Conservation (phyloP, 2,888 invertebrate species). For the Merodon equestris region DNA sequence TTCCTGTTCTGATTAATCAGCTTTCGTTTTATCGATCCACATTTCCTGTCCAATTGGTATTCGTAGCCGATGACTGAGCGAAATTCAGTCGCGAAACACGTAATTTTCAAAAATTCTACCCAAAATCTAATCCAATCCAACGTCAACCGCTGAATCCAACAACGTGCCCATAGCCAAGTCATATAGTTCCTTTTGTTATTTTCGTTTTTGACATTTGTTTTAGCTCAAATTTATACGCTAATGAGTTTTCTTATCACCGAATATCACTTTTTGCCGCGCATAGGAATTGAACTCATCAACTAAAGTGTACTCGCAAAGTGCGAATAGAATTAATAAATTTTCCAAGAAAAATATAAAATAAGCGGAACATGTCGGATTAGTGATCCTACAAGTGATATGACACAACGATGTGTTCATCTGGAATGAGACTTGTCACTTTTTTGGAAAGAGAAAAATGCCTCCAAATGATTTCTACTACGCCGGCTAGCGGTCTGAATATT, state of each 20-base stretch:
- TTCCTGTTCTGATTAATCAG: constrained; percentile 21
- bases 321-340: constrained; percentile 62
- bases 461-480: constrained; percentile 41
- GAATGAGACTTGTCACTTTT: constrained; percentile 54
- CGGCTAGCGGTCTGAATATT: constrained; percentile 42
- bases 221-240: constrained; percentile 67
- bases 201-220: constrained; percentile 26
- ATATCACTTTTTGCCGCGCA: constrained; percentile 39
- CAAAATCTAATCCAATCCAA: no score
- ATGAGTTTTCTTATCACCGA: constrained; percentile 63
- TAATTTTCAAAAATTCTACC: constrained; percentile 11
- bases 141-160: no score
- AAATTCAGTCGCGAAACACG: constrained; percentile 47
- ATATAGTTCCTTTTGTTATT: neutral
- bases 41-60: constrained; percentile 54
- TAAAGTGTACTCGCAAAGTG: constrained; percentile 55
- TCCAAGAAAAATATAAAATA: constrained; percentile 27
- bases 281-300: constrained; percentile 46
- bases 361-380: constrained; percentile 49
- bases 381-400: constrained; percentile 62
- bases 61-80: constrained; percentile 44
- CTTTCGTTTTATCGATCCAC: neutral
- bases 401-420: constrained; percentile 41
- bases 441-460: constrained; percentile 37
- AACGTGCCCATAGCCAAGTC: neutral